Evolutionary conservation across 1,140 invertebrate species (phyloP), one percentile per base, ranked within the genome.

Genomic region (Drosophila persimilis): DNA sequence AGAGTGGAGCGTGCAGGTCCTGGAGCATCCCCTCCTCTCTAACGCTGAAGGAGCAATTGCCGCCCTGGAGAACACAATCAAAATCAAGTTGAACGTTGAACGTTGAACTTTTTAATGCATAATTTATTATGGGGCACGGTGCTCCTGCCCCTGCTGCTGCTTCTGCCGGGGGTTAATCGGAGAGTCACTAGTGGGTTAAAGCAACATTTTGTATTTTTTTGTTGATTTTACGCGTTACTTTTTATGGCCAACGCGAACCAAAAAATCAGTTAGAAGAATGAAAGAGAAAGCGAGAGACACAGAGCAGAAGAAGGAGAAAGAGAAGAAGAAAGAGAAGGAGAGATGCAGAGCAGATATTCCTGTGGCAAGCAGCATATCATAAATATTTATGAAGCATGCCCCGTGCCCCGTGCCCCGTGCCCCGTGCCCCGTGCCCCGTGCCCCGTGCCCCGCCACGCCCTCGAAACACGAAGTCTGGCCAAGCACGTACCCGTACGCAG

Each of bases 51-150:
- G 54, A 63, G 58, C 73, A 70, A 65, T 65, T 58, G 75, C 58
- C 55, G 41, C 47, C 56, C 59, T 60, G 70, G 72, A 71, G 57
- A 67, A 80, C 81, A 86, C 81, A 85, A 81, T 81, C 73, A 88
- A 77, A 78, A 81, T 78, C 78, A 75, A 88, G 77, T 71, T 86
- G 71, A 84, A 84, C 62, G 79, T 58, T 86, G 71, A 83, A 83
- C 59, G 79, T 58, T 83, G 77, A 86, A 86, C 83, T 88, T 86
- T 86, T 81, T 86, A 88, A 86, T 88, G 83, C 81, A 86, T 86
- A 86, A 86, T 86, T 86, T 88, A 86, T 88, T 64, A 60, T 45
- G 53, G 44, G 50, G 54, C 52, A 52, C 39, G 35, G 54, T 57
- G 58, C 35, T 44, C 46, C 24, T 31, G 29, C 9, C 3, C 0